Conservation (phyloP, 2,888 invertebrate species). For the Dynastes hyllus region DNA sequence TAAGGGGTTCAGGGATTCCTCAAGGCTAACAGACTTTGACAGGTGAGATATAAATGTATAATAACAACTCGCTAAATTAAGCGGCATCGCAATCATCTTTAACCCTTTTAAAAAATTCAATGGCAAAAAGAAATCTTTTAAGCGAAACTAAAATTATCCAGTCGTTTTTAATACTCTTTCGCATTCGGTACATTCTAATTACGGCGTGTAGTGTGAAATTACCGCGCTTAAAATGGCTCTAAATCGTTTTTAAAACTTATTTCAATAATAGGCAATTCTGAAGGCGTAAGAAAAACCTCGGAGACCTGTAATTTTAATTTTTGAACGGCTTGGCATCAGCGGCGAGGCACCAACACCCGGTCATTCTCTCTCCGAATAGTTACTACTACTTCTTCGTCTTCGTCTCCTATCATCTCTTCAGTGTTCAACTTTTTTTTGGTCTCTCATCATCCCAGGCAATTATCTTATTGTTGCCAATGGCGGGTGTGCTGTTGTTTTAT, state of each 20-base stretch:
- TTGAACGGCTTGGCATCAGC: not conserved
- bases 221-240: constrained; percentile 1
- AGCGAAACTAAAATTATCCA: not conserved
- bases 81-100: not conserved
- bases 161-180: not conserved
- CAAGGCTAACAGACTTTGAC: constrained; percentile 84
- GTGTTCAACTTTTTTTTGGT: no score
- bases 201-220: constrained; percentile 8
- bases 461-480: constrained; percentile 44
- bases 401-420: no score
- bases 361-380: constrained; percentile 8
- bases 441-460: constrained; percentile 19
- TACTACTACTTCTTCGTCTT: no score
- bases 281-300: constrained; percentile 4
- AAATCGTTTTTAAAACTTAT: constrained; percentile 7
- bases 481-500: constrained; percentile 54
- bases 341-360: not conserved
- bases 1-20: constrained; percentile 88
- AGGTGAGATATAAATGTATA: constrained; percentile 72
- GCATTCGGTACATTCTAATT: constrained; percentile 7
- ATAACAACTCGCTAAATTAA: not conserved
- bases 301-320: constrained; percentile 3
- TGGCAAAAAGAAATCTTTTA: no score
- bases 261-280: not conserved
- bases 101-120: not conserved